phyloP scores from a whole-genome alignment of 2,888 invertebrate genomes.

The Mactromeris polynyma region DNA sequence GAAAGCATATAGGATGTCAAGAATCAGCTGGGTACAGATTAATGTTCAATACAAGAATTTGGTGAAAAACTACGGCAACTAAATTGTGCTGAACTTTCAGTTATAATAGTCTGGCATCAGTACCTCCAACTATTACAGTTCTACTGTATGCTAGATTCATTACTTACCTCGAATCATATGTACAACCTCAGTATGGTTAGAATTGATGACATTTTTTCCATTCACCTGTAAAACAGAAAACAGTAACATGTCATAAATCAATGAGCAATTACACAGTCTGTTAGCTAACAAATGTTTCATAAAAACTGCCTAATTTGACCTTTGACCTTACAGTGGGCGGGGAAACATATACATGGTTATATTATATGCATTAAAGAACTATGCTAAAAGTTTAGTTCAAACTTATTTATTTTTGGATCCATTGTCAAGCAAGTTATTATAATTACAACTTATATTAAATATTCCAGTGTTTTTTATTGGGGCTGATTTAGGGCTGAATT shows the following conservation, averaged over 20 bases:
- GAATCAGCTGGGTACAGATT: too few species aligned
- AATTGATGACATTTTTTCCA: slow-evolving; percentile 95
- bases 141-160: neutral
- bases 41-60: neutral
- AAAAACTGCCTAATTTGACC: neutral
- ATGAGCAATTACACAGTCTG: neutral
- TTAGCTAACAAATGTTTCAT: neutral
- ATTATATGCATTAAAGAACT: too few species aligned
- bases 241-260: neutral
- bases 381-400: too few species aligned
- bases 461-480: too few species aligned
- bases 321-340: neutral
- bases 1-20: too few species aligned
- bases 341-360: too few species aligned
- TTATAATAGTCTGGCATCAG: neutral
- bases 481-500: too few species aligned
- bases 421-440: too few species aligned
- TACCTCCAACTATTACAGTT: neutral
- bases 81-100: neutral
- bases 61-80: neutral
- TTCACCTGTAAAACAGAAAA: slow-evolving; percentile 91
- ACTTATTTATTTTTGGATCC: too few species aligned
- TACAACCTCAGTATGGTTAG: slow-evolving; percentile 98
- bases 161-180: slow-evolving; percentile 96
- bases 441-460: too few species aligned